A percentile compares a stretch with the other conserved stretches of the same genome.
These are phyloP conservation scores for Bombus haemorrhoidalis DNA, from an alignment of 1,140 invertebrate species.

Conservation along the genomic window DNA sequence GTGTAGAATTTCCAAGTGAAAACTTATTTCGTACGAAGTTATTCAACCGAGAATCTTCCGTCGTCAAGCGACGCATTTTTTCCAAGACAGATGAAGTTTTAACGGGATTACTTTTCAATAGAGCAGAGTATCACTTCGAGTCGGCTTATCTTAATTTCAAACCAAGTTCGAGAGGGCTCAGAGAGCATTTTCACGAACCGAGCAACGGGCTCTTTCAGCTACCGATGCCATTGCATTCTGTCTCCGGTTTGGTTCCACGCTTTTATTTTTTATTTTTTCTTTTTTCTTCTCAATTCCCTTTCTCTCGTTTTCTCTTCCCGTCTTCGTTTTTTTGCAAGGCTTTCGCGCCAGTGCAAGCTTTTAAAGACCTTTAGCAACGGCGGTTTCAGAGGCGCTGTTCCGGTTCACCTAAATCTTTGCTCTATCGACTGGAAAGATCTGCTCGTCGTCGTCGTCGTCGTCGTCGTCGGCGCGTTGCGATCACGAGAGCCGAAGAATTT, in stretches of 20 bases:
- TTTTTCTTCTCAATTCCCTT: background rate
- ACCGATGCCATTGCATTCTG: slow-evolving; percentile 1
- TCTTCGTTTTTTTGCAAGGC: background rate
- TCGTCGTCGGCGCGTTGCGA: background rate
- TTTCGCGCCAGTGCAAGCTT: slow-evolving; percentile 61
- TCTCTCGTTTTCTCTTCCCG: background rate
- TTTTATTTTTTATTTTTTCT: background rate
- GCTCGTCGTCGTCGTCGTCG: slow-evolving; percentile 5
- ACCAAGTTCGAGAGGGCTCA: slow-evolving; percentile 10
- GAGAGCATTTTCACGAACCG: slow-evolving; percentile 3
- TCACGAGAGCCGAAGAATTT: slow-evolving; percentile 18
- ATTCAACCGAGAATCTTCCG: no score
- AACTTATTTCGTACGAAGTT: slow-evolving; percentile 18
- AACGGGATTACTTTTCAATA: background rate
- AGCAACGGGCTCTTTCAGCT: background rate
- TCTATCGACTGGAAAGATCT: slow-evolving; percentile 63
- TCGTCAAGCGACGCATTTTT: background rate
- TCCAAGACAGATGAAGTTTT: background rate
- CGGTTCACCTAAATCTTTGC: slow-evolving; percentile 70
- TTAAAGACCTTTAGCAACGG: slow-evolving; percentile 66
- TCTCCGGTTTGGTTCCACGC: slow-evolving; percentile 10
- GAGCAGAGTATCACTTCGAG: background rate
- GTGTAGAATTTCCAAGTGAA: no score
- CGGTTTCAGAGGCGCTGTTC: slow-evolving; percentile 51
- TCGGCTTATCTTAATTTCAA: slow-evolving; percentile 46